phyloP scores from a whole-genome alignment of 2,113 vertebrate genomes.

The Megaleporinus macrocephalus region DNA sequence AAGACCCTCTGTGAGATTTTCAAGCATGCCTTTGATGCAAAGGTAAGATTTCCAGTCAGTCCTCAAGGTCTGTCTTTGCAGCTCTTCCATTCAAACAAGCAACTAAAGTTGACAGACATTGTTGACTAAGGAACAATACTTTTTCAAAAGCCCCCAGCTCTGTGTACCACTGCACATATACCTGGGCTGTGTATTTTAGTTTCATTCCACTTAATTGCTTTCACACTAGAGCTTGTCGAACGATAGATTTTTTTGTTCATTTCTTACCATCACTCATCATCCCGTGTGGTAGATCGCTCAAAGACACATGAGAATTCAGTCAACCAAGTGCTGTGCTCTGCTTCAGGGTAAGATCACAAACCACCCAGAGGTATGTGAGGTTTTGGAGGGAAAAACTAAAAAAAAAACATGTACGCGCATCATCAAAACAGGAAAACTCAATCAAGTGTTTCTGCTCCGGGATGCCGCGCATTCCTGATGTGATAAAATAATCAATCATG shows the following conservation, averaged over 20 bases:
- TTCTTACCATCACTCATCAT: conserved; percentile 57
- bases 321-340: conserved; percentile 57
- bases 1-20: conserved; percentile 98
- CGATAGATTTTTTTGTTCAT: no score
- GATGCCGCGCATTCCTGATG: conserved; percentile 55
- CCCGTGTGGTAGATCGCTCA: conserved; percentile 51
- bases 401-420: neutral
- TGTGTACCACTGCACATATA: neutral
- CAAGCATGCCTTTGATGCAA: conserved; percentile 97
- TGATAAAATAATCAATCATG: conserved; percentile 65
- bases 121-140: neutral
- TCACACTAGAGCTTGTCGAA: conserved; percentile 21
- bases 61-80: neutral
- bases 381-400: conserved; percentile 31
- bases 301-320: conserved; percentile 56
- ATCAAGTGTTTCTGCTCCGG: conserved; percentile 59
- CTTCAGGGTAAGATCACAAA: conserved; percentile 67
- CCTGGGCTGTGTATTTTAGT: no score
- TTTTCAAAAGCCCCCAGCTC: neutral
- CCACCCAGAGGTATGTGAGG: conserved; percentile 58
- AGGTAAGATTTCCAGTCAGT: conserved; percentile 83
- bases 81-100: neutral
- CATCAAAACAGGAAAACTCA: conserved; percentile 41
- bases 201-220: neutral
- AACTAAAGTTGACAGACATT: neutral